A percentile compares a stretch with the other conserved stretches of the same genome.
Conservation (phyloP, 2,113 vertebrate genomes). For the Hydrochoerus hydrochaeris region DNA sequence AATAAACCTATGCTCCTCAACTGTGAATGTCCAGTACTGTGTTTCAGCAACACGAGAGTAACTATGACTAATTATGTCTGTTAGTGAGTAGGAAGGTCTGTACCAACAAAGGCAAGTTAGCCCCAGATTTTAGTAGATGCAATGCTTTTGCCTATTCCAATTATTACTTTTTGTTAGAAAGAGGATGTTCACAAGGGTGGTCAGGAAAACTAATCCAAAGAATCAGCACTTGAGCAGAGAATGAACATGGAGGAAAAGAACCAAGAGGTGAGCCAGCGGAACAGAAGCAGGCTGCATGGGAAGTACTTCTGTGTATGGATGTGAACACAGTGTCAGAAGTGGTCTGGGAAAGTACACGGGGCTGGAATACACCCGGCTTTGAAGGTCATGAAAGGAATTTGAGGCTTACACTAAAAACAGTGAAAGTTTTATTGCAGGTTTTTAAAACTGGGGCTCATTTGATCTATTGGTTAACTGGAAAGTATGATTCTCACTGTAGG, state of each 20-base stretch:
- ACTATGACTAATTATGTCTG: neutral
- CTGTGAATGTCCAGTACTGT: neutral
- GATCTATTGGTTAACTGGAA: neutral
- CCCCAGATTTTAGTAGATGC: neutral
- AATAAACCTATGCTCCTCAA: neutral
- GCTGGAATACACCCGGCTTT: neutral
- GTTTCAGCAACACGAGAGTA: neutral
- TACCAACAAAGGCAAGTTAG: neutral
- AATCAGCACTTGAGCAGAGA: neutral
- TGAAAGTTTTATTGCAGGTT: neutral
- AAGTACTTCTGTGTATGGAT: neutral
- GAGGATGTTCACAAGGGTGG: no score
- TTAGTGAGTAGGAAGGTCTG: neutral
- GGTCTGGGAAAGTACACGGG: neutral
- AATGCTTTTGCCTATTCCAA: neutral
- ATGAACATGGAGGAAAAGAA: neutral
- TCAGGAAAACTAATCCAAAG: neutral
- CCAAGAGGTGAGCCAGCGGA: neutral
- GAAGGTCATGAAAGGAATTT: neutral
- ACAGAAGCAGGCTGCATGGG: neutral
- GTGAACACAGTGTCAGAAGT: neutral
- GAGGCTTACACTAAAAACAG: neutral
- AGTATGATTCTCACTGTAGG: neutral
- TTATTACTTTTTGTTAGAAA: neutral
- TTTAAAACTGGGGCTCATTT: neutral